Percentiles rank a stretch among this genome's conserved stretches.
These are phyloP conservation scores for Pherbina coryleti DNA, from an alignment of 2,888 invertebrate species.

Conservation along the genomic window DNA sequence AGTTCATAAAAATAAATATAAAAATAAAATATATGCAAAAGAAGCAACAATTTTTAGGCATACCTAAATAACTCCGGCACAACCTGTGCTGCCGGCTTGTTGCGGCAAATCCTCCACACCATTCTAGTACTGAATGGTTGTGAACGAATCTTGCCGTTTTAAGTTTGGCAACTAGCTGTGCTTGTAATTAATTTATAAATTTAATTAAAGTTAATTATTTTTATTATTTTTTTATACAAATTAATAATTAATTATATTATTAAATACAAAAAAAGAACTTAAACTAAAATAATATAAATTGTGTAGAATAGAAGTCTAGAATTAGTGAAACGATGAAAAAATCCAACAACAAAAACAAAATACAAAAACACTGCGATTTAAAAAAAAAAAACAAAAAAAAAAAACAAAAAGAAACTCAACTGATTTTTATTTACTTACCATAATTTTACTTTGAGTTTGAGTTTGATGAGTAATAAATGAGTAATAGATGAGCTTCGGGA, in stretches of 20 bases:
- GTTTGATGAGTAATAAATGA: background rate
- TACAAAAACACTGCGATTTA: constrained; percentile 37
- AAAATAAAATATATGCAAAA: background rate
- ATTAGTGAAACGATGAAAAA: constrained; percentile 32
- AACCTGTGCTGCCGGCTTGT: background rate
- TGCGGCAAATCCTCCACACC: background rate
- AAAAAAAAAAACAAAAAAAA: constrained; percentile 15
- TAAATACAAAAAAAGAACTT: constrained; percentile 16
- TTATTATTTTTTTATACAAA: constrained; percentile 39
- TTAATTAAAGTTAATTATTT: constrained; percentile 33
- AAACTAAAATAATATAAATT: constrained; percentile 25
- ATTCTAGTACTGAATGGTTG: background rate
- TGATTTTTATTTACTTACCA: constrained; percentile 29
- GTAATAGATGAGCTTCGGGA: background rate
- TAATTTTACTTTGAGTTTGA: background rate
- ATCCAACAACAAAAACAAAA: constrained; percentile 35
- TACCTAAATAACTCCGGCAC: background rate
- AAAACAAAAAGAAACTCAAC: constrained; percentile 16
- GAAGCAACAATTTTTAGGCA: constrained; percentile 11
- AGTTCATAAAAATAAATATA: constrained; percentile 15
- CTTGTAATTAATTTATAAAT: constrained; percentile 25
- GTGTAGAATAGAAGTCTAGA: constrained; percentile 24
- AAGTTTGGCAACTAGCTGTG: constrained; percentile 3
- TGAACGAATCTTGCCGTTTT: background rate
- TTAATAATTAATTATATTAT: constrained; percentile 33